A percentile compares a stretch with the other conserved stretches of the same genome.
phyloP scores from a whole-genome alignment of 2,113 vertebrate species.

The Corydoras maculifer region DNA sequence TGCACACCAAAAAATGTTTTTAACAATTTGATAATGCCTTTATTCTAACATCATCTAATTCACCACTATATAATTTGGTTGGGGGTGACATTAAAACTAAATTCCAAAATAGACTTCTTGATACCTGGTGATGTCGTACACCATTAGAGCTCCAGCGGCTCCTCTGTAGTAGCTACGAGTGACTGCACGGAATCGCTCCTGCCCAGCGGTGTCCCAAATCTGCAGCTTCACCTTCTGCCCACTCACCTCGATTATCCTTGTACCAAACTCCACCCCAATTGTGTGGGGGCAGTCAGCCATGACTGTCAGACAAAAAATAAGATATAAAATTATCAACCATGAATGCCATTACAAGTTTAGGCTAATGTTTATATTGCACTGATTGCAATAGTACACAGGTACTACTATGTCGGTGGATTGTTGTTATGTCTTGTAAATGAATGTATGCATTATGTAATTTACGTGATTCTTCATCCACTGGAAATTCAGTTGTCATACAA shows the following conservation, averaged over 20 bases:
- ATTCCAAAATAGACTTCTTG: neutral
- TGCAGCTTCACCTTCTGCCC: conserved; percentile 99
- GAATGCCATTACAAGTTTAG: too few species aligned
- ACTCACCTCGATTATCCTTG: conserved; percentile 98
- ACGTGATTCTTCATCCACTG: too few species aligned
- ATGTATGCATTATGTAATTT: too few species aligned
- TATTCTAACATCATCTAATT: too few species aligned
- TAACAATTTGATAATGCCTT: too few species aligned
- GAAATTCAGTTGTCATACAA: too few species aligned
- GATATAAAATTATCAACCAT: neutral
- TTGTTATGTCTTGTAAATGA: too few species aligned
- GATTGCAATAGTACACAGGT: too few species aligned
- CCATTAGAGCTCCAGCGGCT: conserved; percentile 95
- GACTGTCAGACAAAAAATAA: conserved; percentile 63
- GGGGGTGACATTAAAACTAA: neutral
- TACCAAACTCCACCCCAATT: conserved; percentile 97
- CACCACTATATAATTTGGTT: neutral
- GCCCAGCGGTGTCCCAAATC: conserved; percentile 98
- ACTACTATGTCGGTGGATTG: too few species aligned
- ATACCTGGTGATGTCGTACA: conserved; percentile 88
- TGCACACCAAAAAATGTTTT: conserved; percentile 43
- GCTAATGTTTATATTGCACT: too few species aligned
- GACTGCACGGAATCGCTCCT: conserved; percentile 95
- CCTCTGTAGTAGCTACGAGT: conserved; percentile 98
- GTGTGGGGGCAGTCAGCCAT: conserved; percentile 99